phyloP scores from a whole-genome alignment of 2,113 vertebrate genomes.

The Nesoenas mayeri region DNA sequence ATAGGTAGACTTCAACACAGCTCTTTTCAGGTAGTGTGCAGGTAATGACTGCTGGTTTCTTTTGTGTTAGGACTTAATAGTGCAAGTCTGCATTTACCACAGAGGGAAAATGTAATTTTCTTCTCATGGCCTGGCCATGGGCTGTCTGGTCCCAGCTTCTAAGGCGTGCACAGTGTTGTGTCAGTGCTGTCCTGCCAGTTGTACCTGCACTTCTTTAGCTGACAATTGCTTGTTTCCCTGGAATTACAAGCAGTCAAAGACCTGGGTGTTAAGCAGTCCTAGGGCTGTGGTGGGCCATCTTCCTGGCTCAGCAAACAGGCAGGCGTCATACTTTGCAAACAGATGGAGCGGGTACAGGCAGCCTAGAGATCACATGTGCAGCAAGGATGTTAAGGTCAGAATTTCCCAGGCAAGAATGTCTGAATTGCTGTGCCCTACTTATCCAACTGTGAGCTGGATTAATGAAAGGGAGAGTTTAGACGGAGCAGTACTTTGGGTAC shows the following conservation, averaged over 20 bases:
- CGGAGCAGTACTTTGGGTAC: not conserved
- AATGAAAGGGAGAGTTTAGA: constrained; percentile 40
- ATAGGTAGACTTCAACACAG: not conserved
- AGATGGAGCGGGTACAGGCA: not conserved
- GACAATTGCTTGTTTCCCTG: not conserved
- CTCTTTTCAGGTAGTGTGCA: not conserved
- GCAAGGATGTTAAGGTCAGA: not conserved
- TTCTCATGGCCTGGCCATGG: fast-evolving
- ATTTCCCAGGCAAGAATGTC: constrained; percentile 25
- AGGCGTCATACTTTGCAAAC: not conserved
- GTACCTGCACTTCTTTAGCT: not conserved
- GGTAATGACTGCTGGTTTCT: not conserved
- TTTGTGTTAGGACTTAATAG: not conserved
- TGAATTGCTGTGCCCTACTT: constrained; percentile 54
- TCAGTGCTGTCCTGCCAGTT: not conserved
- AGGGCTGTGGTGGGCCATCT: not conserved
- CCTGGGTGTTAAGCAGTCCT: not conserved
- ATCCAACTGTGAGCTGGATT: constrained; percentile 20
- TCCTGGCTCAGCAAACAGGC: not conserved
- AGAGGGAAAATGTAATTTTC: not conserved
- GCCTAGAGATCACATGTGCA: not conserved
- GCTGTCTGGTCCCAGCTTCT: not conserved
- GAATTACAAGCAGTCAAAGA: not conserved
- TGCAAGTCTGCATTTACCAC: not conserved
- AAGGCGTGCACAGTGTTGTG: fast-evolving